Percentiles rank a stretch among this genome's conserved stretches.
Evolutionary conservation across 2,888 invertebrate genomes (phyloP).

Genomic region (Polydrusus tereticollis): DNA sequence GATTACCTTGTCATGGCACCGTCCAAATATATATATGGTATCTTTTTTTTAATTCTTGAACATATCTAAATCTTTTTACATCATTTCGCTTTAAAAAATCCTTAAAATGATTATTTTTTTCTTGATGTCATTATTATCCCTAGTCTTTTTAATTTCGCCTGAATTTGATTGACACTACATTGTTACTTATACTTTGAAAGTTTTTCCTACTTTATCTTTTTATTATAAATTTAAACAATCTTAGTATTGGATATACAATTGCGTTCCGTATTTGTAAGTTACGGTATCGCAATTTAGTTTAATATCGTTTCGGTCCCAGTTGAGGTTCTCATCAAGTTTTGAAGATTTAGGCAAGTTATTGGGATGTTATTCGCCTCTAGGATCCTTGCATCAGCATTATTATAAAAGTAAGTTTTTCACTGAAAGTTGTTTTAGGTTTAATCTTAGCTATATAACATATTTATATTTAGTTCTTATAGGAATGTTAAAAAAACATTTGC

Average conservation of each 20-base stretch:
- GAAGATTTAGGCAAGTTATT: constrained; percentile 57
- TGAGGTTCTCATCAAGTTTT: constrained; percentile 54
- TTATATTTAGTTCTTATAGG: background rate
- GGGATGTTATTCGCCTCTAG: constrained; percentile 30
- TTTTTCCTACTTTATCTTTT: constrained; percentile 3
- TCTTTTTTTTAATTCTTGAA: no score
- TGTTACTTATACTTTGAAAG: constrained; percentile 24
- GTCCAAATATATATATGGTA: no score
- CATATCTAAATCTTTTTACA: no score
- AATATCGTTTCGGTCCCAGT: constrained; percentile 30
- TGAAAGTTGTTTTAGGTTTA: constrained; percentile 41
- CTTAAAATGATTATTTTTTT: no score
- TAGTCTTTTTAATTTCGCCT: no score
- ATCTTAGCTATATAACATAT: background rate
- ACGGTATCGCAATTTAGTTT: constrained; percentile 62
- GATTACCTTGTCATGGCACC: no score
- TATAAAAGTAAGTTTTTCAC: constrained; percentile 44
- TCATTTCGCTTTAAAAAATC: no score
- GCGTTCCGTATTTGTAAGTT: constrained; percentile 69
- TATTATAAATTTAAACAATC: constrained; percentile 15
- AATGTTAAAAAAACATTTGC: background rate
- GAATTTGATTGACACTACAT: background rate
- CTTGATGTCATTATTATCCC: no score
- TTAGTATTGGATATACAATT: constrained; percentile 51
- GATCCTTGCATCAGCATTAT: constrained; percentile 33